phyloP scores from a whole-genome alignment of 2,888 invertebrate genomes.

The Liodrosophila aerea region DNA sequence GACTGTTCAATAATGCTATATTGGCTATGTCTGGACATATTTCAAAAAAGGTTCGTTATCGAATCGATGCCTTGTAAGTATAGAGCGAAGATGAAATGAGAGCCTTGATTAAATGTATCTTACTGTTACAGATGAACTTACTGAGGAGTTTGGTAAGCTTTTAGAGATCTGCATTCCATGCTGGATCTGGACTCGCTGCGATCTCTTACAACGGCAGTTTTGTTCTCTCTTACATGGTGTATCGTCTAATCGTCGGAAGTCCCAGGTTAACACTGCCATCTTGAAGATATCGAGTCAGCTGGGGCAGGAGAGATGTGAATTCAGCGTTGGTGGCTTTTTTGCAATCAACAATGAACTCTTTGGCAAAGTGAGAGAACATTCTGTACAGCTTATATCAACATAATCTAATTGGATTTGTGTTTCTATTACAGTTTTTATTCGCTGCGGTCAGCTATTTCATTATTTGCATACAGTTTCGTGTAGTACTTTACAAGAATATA shows the following conservation, averaged over 20 bases:
- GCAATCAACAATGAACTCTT: constrained; percentile 49
- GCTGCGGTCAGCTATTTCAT: constrained; percentile 4
- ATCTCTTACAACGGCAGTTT: constrained; percentile 34
- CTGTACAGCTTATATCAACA: not conserved
- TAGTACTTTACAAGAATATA: not conserved
- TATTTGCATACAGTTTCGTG: too few species aligned
- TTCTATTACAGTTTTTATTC: constrained; percentile 1
- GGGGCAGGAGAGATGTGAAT: constrained; percentile 47
- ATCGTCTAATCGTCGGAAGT: constrained; percentile 38
- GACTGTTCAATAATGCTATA: constrained; percentile 54
- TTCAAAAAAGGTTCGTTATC: too few species aligned
- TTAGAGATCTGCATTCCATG: constrained; percentile 35
- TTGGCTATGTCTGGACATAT: too few species aligned
- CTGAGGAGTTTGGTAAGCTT: constrained; percentile 25
- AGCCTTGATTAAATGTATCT: not conserved
- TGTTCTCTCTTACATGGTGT: constrained; percentile 32
- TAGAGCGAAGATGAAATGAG: too few species aligned
- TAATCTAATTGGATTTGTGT: too few species aligned
- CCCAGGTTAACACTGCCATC: constrained; percentile 34
- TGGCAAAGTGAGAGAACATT: constrained; percentile 42
- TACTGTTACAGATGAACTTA: constrained; percentile 21
- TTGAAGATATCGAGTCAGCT: constrained; percentile 47
- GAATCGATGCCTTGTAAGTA: too few species aligned
- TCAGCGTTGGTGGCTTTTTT: constrained; percentile 51
- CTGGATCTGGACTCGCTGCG: constrained; percentile 54